Evolutionary conservation across 2,888 invertebrate genomes (phyloP), one percentile per base, ranked within the genome.

Genomic region (Heliconius ethilla): DNA sequence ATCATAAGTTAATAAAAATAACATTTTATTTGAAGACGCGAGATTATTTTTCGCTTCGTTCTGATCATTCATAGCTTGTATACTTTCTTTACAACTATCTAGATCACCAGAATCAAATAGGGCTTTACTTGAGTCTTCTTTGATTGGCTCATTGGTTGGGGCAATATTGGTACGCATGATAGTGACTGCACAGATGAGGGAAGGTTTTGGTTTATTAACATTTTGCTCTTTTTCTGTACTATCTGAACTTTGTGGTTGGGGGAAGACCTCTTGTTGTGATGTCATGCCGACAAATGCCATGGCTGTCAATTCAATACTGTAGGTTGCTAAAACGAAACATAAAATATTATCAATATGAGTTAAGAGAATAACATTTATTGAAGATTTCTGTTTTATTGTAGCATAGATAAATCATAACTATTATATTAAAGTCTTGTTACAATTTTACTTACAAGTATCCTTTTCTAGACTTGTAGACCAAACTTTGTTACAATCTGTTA

Each of bases 31-130:
- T 76, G 89, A 86, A 2, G 87, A 85, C 11, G 88, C 84, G 59
- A 90, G 82, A 81, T 92, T 93, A 85, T 93, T 95, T 79, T 96
- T 96, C 0, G 96, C 97, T 89, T 96, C 96, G 86, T 97, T 97
- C 78, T 97, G 96, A 86, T 96, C 96, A 87, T 97, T 97, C 95
- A 97, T 96, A 22, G 97, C 96, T 83, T 97, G 96, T 13, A 97
- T 96, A 77, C 87, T 92, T 81, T 93, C 93, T 81, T 88, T 87
- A 27, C 90, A 86, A 78, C 89, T 88, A 80, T 91, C 90, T 11
- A 81, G 81, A 2, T 87, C 88, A n/a, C 91, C 91, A 0, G 90
- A 89, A 78, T 94, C 92, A 80, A 94, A 94, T 11, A 94, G 86
- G 0, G 90, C 91, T 87, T 93, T 93, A 81, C 92, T 92, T 10